Evolutionary conservation across 92 coral and sea anemone genomes (phyloP), one percentile per base, ranked within the genome.

Genomic region (Virgularia gustaviana): DNA sequence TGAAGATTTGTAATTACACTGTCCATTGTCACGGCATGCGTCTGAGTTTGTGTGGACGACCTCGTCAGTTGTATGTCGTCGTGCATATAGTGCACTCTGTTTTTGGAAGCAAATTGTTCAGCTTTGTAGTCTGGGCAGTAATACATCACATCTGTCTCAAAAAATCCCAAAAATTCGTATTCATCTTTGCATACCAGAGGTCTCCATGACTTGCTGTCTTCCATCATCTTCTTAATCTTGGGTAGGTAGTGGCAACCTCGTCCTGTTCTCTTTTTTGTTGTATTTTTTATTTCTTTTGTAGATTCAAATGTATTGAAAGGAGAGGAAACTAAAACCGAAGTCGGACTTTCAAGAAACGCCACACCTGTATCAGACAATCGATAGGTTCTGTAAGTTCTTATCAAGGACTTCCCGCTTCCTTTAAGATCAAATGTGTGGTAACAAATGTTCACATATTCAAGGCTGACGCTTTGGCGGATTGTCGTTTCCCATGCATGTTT

Each of bases 161-260:
- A 33, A 44, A 80, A 85, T 28, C 90, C 87, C n/a, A 86, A 83
- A 38, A 49, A 82, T 72, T 82, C 87, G 49, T 82, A 82, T 2
- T 65, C 53, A 35, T 82, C 78, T 41, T 82, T 82, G 10, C 1
- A 49, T 15, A 39, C 32, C 23, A 85, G 6, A 18, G 36, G 20
- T 0, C 2, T 3, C 87, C 90, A 82, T 3, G 72, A 63, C 44
- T 30, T 35, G 0, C 42, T 24, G 56, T 36, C 52, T 33, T 28
- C 20, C 22, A 85, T 63, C 10, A 36, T 22, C 9, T 64, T 62
- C 47, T 70, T 63, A 45, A 85, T 82, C 33, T 72, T 77, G 6
- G 87, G 87, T 10, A 82, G 58, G 36, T 77, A 70, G 37, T 85
- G 87, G 11, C 63, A 65, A 39, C 81, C 81, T 72, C 88, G 63